Base-by-base conservation (phyloP, 37 sponge, comb jelly and placozoan species). In the Spongilla lacustris region DNA sequence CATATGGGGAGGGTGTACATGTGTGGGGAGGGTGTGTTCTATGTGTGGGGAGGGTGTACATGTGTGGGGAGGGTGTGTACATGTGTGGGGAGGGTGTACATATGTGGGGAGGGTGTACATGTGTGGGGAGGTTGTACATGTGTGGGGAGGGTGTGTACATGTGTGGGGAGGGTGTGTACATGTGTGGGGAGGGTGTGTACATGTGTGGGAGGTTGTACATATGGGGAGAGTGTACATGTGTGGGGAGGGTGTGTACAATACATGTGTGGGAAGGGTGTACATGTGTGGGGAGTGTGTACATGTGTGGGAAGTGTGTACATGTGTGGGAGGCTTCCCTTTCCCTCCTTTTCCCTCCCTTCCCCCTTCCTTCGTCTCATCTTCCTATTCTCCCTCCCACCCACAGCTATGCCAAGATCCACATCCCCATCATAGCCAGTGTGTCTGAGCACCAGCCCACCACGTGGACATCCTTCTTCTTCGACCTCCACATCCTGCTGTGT, bases 351-450 rank as follows among this genome's bases (percentile, higher is more conserved):
- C 34, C 36, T 34, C 8, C 77, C 38, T 24, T 38, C 36, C 77
- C 38, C 8, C 36, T 8, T 78, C 36, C 4, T 4, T 66, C 27
- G 10, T 11, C 32, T 58, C 58, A 8, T 14, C 19, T 1, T 17
- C 21, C 19, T 58, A 0, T 14, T 17, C 14, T 74, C 28, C 30
- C 73, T 25, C 73, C 10, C 73, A 6, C 28, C 8, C 31, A 25
- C 81, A 98, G 98, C 26, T 99, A 99, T 90, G 99, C 99, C 67
- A 99, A 99, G 92, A 95, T 99, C 73, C 99, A 99, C 88, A 99
- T 99, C 90, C 99, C 99, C 38, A 99, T 99, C 84, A 99, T 99
- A 26, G 98, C 99, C 21, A 95, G 96, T 71, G 99, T 99, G 24
- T 95, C 98, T 0, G 99, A 99, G 85, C 99, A 99, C 71, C 99